Evolutionary conservation across 1,140 invertebrate species (phyloP), one percentile per base, ranked within the genome.

Genomic region (Panagrolaimus sp.): DNA sequence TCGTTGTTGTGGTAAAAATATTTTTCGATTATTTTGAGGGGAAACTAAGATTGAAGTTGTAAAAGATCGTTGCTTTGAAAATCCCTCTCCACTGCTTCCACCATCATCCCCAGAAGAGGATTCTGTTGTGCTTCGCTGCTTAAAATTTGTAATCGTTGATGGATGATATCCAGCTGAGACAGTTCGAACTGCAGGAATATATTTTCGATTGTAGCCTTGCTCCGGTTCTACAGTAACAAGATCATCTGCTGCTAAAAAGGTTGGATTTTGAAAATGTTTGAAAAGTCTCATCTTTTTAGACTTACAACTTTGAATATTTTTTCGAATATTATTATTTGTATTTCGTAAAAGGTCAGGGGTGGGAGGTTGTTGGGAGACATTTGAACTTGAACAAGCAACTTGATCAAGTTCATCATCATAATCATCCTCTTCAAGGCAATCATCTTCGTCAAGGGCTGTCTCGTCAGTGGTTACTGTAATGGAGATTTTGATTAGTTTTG

Each of bases 11-110:
- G 67, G 43, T 10, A 79, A 21, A 38, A 67, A 63, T 38, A 65
- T 47, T 65, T 72, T 78, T n/a, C 77, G 43, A 48, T 76, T 63
- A 47, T 68, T 47, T 63, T 67, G 72, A 15, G 79, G 79, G 14
- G 79, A 77, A n/a, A 81, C 79, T 21, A 81, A 65, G 64, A 81
- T 81, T 21, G 79, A 81, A 15, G 79, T 81, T 10, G 79, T 81
- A 48, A 76, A 81, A 43, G 65, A 70, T 17, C 80, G 76, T 43
- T 73, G 69, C 47, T 81, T 82, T 28, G 68, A 68, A 26, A 69
- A 47, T 46, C 32, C 32, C 7, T 38, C 32, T 38, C 32, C 32
- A 38, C 32, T 38, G 7, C 32, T 38, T 4, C 32, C 32, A 4
- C 32, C 32, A 38, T 38, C 32, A 38, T 38, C 32, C 2, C 32